phyloP scores from a whole-genome alignment of 2,888 invertebrate species.

The Pediacus dermestoides region DNA sequence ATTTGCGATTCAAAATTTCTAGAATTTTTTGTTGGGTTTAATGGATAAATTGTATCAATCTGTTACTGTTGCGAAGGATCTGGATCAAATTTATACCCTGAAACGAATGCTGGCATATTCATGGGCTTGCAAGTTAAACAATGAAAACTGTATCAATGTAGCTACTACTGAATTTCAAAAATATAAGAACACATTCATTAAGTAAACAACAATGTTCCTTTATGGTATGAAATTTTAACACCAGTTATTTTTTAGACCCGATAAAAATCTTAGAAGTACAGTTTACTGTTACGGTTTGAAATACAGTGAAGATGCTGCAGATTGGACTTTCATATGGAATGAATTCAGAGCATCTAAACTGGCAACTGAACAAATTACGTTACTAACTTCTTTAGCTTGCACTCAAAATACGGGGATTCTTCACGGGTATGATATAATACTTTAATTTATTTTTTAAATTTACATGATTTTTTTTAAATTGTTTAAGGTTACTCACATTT shows the following conservation, averaged over 20 bases:
- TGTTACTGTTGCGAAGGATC: constrained; percentile 45
- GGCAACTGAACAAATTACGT: constrained; percentile 65
- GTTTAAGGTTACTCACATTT: too few relatives aligned
- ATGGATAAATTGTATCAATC: constrained; percentile 51
- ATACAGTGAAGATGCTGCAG: constrained; percentile 53
- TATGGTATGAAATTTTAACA: background rate
- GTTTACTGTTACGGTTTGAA: constrained; percentile 75
- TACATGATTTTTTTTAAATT: too few relatives aligned
- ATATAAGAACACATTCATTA: constrained; percentile 3
- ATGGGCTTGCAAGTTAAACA: constrained; percentile 62
- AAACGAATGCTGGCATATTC: constrained; percentile 58
- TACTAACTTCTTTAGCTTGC: constrained; percentile 68
- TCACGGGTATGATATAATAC: constrained; percentile 52
- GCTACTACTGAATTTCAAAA: constrained; percentile 34
- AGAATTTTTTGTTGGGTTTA: constrained; percentile 29
- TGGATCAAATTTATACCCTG: constrained; percentile 56
- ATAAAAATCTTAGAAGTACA: constrained; percentile 62
- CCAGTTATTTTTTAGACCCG: constrained; percentile 47
- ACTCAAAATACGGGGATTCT: constrained; percentile 56
- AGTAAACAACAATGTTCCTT: background rate
- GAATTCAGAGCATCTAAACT: constrained; percentile 54
- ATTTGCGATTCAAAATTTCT: background rate
- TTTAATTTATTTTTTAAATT: background rate
- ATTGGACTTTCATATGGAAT: constrained; percentile 64
- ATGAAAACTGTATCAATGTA: constrained; percentile 55